Evolutionary conservation across 2,113 vertebrate species (phyloP).

Genomic region (Ornithorhynchus anatinus): DNA sequence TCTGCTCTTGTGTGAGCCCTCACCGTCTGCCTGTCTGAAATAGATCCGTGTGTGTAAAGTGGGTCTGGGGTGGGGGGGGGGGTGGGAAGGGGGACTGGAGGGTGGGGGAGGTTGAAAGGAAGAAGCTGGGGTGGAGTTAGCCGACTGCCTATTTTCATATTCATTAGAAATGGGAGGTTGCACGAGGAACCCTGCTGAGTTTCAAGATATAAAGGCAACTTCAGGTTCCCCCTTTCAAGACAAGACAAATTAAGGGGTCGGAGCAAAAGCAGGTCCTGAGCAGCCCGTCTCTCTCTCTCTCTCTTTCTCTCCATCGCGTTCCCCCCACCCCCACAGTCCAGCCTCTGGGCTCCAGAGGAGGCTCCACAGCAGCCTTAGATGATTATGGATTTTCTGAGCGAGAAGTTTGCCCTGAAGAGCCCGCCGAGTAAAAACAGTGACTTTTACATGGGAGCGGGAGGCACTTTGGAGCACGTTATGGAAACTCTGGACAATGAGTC

Average conservation of each 20-base stretch:
- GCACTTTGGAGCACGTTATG: conserved; percentile 91
- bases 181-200: conserved; percentile 72
- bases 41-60: conserved; percentile 67
- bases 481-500: conserved; percentile 91
- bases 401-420: conserved; percentile 92
- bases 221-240: conserved; percentile 72
- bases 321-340: conserved; percentile 48
- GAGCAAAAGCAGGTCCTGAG: conserved; percentile 55
- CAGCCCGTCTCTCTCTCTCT: conserved; percentile 33
- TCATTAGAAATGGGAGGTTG: conserved; percentile 81
- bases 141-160: conserved; percentile 77
- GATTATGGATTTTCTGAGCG: conserved; percentile 96
- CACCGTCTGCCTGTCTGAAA: conserved; percentile 56
- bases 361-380: conserved; percentile 53
- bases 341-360: conserved; percentile 57
- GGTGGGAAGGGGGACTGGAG: conserved; percentile 62
- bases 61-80: conserved; percentile 56
- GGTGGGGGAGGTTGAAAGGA: conserved; percentile 21
- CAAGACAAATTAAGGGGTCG: conserved; percentile 76
- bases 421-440: conserved; percentile 85
- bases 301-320: conserved; percentile 48
- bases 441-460: conserved; percentile 89
- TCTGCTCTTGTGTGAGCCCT: conserved; percentile 38
- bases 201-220: conserved; percentile 87
- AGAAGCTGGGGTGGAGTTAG: conserved; percentile 83